Evolutionary conservation across 2,888 invertebrate species (phyloP).

Genomic region (Oithona nana): DNA sequence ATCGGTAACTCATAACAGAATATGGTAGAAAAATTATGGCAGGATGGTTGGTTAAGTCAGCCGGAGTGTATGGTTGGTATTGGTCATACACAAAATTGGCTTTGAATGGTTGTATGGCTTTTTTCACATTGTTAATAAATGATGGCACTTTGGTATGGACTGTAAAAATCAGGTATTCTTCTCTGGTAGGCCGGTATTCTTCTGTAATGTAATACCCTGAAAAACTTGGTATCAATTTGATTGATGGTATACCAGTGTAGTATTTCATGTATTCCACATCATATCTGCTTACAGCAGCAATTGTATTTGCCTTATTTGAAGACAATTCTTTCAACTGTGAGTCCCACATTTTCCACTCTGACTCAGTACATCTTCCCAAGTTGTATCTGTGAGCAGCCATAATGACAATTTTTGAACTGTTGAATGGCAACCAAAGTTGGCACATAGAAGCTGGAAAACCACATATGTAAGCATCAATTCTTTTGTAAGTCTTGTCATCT

Average conservation of each 20-base stretch:
- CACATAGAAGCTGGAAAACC: background rate
- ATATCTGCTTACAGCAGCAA: background rate
- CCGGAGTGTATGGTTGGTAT: background rate
- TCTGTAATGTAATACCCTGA: background rate
- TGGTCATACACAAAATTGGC: background rate
- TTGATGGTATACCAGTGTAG: background rate
- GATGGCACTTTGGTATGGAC: background rate
- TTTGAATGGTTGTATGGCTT: background rate
- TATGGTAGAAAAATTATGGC: conserved; percentile 9
- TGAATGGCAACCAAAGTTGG: background rate
- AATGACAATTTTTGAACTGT: background rate
- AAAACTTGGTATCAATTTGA: background rate
- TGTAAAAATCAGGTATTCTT: background rate
- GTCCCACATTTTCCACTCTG: background rate
- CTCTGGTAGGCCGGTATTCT: background rate
- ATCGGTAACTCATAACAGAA: background rate
- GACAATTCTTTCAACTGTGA: background rate
- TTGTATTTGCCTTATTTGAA: background rate
- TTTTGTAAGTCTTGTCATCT: background rate
- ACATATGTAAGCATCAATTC: conserved; percentile 1
- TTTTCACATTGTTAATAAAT: background rate
- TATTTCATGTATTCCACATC: conserved; percentile 7
- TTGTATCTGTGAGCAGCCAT: conserved; percentile 1
- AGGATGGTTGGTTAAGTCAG: background rate
- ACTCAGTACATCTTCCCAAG: background rate